phyloP scores from a whole-genome alignment of 2,113 vertebrate genomes.

The Macrotis lagotis region DNA sequence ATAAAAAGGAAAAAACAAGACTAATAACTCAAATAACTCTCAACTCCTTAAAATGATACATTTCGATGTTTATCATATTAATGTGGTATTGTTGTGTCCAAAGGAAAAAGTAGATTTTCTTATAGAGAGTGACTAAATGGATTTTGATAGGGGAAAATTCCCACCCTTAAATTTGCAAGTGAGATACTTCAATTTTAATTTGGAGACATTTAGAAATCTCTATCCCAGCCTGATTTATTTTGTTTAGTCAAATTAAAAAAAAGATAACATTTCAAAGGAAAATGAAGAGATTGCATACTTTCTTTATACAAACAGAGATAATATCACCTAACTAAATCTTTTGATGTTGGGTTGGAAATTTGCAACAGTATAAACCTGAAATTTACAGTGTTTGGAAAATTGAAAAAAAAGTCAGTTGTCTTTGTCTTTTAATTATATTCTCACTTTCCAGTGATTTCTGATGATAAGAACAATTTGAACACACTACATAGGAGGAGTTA shows the following conservation, averaged over 20 bases:
- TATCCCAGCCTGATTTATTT: not conserved
- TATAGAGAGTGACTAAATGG: slow-evolving; percentile 6
- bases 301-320: not conserved
- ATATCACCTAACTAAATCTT: not conserved
- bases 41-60: not conserved
- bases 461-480: not conserved
- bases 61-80: slow-evolving; percentile 25
- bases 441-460: not conserved
- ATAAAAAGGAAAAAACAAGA: slow-evolving; percentile 29
- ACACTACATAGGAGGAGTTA: not conserved
- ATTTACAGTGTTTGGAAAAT: not conserved
- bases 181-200: not conserved
- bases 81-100: not conserved
- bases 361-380: not conserved
- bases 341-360: not conserved
- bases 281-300: not conserved
- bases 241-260: not conserved
- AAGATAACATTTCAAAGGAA: not conserved
- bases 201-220: not conserved
- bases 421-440: not conserved
- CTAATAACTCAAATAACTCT: not conserved
- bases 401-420: not conserved
- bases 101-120: not conserved
- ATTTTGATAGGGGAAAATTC: slow-evolving; percentile 13
- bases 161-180: not conserved